Percentiles rank a stretch among this genome's conserved stretches.
phyloP scores from a whole-genome alignment of 2,113 vertebrate species.

The Emydocephalus ijimae region DNA sequence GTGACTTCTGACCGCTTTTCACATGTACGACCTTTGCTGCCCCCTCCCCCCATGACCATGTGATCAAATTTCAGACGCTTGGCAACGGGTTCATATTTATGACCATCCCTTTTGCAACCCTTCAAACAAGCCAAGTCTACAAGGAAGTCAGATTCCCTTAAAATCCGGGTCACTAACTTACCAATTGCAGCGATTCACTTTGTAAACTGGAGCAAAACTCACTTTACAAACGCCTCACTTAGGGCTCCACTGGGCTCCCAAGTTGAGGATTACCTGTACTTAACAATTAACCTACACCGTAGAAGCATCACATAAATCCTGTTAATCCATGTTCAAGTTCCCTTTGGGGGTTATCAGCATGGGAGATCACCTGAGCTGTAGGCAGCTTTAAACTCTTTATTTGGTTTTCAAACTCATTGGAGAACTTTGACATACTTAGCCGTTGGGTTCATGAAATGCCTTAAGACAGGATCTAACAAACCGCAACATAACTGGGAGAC shows the following conservation, averaged over 20 bases:
- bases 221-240: neutral
- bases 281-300: neutral
- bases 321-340: neutral
- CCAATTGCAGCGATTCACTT: neutral
- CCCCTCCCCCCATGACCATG: too few species aligned
- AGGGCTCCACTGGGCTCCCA: neutral
- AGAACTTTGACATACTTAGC: neutral
- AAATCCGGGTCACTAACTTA: neutral
- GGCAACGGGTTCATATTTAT: too few species aligned
- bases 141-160: neutral
- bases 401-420: neutral
- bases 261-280: neutral
- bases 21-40: neutral
- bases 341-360: too few species aligned
- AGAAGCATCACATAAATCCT: neutral
- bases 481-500: neutral
- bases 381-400: neutral
- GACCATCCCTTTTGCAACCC: too few species aligned
- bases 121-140: neutral
- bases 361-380: too few species aligned
- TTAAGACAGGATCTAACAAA: neutral
- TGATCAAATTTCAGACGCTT: too few species aligned
- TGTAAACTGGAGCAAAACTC: neutral
- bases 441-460: neutral
- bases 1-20: neutral